Evolutionary conservation across 2,888 invertebrate genomes (phyloP), one percentile per base, ranked within the genome.

Genomic region (Alloplasta piceator): DNA sequence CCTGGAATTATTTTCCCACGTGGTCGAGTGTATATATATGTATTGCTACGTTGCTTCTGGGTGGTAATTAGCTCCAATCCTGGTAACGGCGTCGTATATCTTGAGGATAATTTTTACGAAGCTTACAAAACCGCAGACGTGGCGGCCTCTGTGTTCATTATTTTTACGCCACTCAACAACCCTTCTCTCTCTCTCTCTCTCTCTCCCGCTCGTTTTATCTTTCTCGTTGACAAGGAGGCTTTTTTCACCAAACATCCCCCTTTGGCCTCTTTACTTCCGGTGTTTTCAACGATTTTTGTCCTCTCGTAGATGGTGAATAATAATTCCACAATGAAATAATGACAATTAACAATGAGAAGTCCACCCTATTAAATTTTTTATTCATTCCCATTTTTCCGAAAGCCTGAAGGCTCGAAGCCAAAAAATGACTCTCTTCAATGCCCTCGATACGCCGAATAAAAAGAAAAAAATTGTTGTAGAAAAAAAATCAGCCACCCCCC

Each of bases 41-140:
- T 63, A 87, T 88, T 85, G 83, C 84, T 84, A 87, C 86, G 86
- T 87, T 82, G 89, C 90, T 90, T 87, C 90, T 90, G 90, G 90
- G 90, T 90, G 90, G 90, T 89, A 90, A 90, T 90, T 90, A 90
- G 89, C 88, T 90, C 89, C 89, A 89, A 90, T 90, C 90, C 86
- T 78, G 63, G 87, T 90, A 89, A 90, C 87, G 81, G 87, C 89
- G 89, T 89, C 90, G 88, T 90, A 90, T 90, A 90, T 90, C 89
- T 90, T 85, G 80, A 41, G 84, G 75, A 83, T 84, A 83, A 88
- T 90, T 90, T 90, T 90, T 89, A 87, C 85, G 80, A 61, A 78
- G 79, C 75, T 78, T 71, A 64, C 75, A 80, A 78, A 82, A 74
- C 26, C 3, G 26, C 26, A 85, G 85, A 86, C 84, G 78, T 83